phyloP scores from a whole-genome alignment of 2,797 vertebrate species.

The Paguma larvata region DNA sequence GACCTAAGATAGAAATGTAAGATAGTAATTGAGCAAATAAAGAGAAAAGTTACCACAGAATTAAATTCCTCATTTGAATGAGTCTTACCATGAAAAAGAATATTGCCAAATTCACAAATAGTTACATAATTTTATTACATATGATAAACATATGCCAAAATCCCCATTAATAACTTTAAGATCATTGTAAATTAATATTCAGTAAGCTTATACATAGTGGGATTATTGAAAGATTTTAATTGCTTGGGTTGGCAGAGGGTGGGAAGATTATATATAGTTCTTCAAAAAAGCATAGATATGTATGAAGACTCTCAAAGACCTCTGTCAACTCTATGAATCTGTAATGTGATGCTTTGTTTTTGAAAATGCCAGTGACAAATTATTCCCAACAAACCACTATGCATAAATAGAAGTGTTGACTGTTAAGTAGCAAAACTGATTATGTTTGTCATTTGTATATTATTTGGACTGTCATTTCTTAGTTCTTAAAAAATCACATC shows the following conservation, averaged over 20 bases:
- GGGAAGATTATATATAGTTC: conserved; percentile 11
- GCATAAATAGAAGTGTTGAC: conserved; percentile 60
- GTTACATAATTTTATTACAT: not conserved
- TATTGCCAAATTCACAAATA: not conserved
- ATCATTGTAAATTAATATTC: conserved; percentile 23
- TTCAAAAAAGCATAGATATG: not conserved
- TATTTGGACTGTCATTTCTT: conserved; percentile 44
- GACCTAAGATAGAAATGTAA: not conserved
- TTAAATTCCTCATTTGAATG: not conserved
- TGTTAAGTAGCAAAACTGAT: conserved; percentile 65
- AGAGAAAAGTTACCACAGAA: not conserved
- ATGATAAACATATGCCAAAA: not conserved
- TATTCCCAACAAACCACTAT: conserved; percentile 60
- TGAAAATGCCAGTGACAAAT: conserved; percentile 68
- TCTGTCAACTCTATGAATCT: conserved; percentile 69
- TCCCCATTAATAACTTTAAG: not conserved
- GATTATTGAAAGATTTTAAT: conserved; percentile 49
- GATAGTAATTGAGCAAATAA: not conserved
- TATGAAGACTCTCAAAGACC: conserved; percentile 37
- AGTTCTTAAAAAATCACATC: conserved; percentile 19
- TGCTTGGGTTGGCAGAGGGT: not conserved
- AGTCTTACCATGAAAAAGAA: not conserved
- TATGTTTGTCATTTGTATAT: conserved; percentile 11
- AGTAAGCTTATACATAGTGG: conserved; percentile 5
- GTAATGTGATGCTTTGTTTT: conserved; percentile 72